Evolutionary conservation across 35 echinoderm and acorn worm species (phyloP), one percentile per base, ranked within the genome.

Genomic region (Strongylocentrotus purpuratus): DNA sequence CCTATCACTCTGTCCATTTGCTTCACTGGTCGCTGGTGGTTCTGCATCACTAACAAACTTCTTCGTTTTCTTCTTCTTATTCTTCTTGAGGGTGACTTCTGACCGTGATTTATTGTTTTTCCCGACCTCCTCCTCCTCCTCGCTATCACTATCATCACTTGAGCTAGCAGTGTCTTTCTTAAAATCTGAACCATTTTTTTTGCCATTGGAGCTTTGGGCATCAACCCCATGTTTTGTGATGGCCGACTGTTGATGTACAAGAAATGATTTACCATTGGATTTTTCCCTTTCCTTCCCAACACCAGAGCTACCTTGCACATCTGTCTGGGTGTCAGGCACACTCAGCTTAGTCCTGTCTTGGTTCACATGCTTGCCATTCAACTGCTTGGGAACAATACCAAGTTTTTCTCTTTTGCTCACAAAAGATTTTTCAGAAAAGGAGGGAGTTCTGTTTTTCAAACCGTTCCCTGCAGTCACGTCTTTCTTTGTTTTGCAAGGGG

Each of bases 61-160:
- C 94, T 96, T 96, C 86, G 94, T 94, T 90, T 46, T 87, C 25
- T 88, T 95, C 32, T 94, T 96, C 94, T 94, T 96, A 32, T 96
- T 94, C 88, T 87, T 87, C 25, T 88, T 95, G 18, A 13, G 46
- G 4, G 32, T 31, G 14, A 47, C 87, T 7, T 85, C 61, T 28
- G 11, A 2, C 20, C 33, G 48, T 5, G 48, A 87, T 58, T 60
- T 59, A 87, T 96, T 96, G 31, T 94, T 48, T 88, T 94, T 91
- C 61, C 31, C 70, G 20, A 94, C 45, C 70, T 94, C 85, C 48
- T 31, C 33, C 32, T 70, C 47, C 32, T 96, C 85, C 85, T 94
- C 96, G 20, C 50, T 22, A 9, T 95, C 35, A 28, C 48, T 95
- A 50, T 90, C 94, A 47, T 94, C 55, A 85, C 71, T 92, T 65